phyloP scores from a whole-genome alignment of 1,140 invertebrate species.

The Drepana arcuata region DNA sequence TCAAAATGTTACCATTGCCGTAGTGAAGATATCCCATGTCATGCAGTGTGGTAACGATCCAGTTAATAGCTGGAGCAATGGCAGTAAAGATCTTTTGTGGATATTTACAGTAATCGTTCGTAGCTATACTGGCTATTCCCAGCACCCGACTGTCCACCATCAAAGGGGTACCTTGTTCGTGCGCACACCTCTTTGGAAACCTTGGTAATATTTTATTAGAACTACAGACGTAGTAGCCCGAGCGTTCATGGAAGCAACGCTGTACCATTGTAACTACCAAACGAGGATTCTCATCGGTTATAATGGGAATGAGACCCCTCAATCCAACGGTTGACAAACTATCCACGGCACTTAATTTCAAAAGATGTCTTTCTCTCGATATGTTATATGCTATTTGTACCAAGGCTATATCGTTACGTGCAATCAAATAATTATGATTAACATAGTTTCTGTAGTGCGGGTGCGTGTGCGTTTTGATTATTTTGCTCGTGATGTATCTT shows the following conservation, averaged over 20 bases:
- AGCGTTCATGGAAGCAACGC: conserved; percentile 4
- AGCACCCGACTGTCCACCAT: conserved; percentile 19
- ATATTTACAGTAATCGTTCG: conserved; percentile 7
- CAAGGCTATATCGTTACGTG: conserved; percentile 10
- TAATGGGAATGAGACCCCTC: conserved; percentile 12
- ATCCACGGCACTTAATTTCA: conserved; percentile 17
- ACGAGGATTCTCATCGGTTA: conserved; percentile 6
- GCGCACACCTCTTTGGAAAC: conserved; percentile 2
- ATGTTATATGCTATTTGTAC: neutral
- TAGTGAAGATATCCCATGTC: neutral
- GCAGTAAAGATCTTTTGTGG: conserved; percentile 22
- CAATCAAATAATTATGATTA: conserved; percentile 1
- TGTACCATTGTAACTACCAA: conserved; percentile 8
- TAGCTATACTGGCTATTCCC: conserved; percentile 15
- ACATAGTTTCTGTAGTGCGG: conserved; percentile 11
- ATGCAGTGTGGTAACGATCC: conserved; percentile 15
- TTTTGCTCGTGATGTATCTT: too few relatives aligned
- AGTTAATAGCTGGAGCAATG: conserved; percentile 17
- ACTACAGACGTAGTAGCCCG: conserved; percentile 23
- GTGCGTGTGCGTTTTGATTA: conserved; percentile 14
- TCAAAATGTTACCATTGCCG: too few relatives aligned
- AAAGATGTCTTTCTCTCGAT: neutral
- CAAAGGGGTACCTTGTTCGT: conserved; percentile 27
- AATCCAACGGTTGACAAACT: conserved; percentile 9
- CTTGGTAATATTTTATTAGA: conserved; percentile 5